Evolutionary conservation across 2,113 vertebrate species (phyloP).

Genomic region (Nestor notabilis): DNA sequence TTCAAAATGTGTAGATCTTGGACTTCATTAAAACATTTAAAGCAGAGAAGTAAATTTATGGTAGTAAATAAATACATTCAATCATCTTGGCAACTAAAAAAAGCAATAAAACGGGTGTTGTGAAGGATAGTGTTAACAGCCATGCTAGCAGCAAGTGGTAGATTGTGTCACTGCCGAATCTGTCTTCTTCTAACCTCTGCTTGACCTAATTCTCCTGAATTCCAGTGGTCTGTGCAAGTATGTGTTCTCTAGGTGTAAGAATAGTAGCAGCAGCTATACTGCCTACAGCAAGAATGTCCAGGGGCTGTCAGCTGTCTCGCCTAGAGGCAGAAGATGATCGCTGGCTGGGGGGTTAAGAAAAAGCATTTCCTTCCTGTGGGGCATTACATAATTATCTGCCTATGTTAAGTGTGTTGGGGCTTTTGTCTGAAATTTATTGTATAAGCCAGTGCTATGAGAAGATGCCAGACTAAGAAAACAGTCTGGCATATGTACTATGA

Average conservation of each 20-base stretch:
- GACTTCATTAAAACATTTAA: background rate
- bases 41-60: background rate
- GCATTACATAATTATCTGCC: constrained; percentile 4
- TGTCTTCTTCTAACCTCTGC: constrained; percentile 7
- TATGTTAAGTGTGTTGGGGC: background rate
- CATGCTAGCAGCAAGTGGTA: background rate
- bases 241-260: background rate
- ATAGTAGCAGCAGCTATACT: constrained; percentile 30
- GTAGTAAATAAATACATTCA: background rate
- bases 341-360: constrained; percentile 17
- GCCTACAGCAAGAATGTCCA: constrained; percentile 23
- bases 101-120: background rate
- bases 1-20: background rate
- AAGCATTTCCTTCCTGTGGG: constrained; percentile 7
- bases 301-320: constrained; percentile 44
- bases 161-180: background rate
- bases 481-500: background rate
- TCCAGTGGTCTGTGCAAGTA: background rate
- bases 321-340: background rate
- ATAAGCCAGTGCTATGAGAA: background rate
- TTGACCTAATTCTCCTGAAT: constrained; percentile 31
- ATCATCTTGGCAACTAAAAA: background rate
- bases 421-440: constrained; percentile 28
- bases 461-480: background rate
- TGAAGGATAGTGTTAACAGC: background rate